Evolutionary conservation across 2,797 vertebrate genomes (phyloP).

Genomic region (Sebastolobus alascanus): DNA sequence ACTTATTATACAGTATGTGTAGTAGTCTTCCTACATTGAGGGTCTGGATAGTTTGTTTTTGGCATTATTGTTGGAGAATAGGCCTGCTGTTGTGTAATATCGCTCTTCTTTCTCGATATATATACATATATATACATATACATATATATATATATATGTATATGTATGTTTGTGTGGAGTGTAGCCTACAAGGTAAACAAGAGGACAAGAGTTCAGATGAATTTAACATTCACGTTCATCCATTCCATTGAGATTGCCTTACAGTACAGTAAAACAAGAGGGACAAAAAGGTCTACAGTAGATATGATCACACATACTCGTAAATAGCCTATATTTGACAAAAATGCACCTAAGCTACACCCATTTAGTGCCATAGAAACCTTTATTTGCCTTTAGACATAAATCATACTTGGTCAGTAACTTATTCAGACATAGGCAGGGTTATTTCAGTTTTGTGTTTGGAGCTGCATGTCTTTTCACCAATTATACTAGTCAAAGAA

Average conservation of each 20-base stretch:
- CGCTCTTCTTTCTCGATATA: constrained; percentile 49
- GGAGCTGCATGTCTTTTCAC: constrained; percentile 73
- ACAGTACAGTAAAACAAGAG: constrained; percentile 73
- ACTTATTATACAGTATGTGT: constrained; percentile 74
- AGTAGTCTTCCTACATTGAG: constrained; percentile 81
- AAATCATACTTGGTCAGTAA: constrained; percentile 78
- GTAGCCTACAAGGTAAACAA: constrained; percentile 67
- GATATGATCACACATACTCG: constrained; percentile 72
- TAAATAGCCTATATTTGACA: constrained; percentile 82
- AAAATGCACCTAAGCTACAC: constrained; percentile 83
- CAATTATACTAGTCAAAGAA: constrained; percentile 62
- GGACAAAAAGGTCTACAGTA: constrained; percentile 72
- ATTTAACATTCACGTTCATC: constrained; percentile 73
- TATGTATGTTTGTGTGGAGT: constrained; percentile 46
- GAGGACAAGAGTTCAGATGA: constrained; percentile 63
- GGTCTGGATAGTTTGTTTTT: constrained; percentile 60
- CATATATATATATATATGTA: not conserved
- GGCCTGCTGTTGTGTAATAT: constrained; percentile 69
- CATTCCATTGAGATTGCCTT: constrained; percentile 85
- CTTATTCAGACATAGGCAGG: constrained; percentile 72
- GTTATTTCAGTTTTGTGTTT: constrained; percentile 70
- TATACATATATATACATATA: not conserved
- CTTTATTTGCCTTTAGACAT: constrained; percentile 86
- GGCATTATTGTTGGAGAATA: constrained; percentile 61
- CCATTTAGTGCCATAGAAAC: constrained; percentile 87